Evolutionary conservation across 1,140 invertebrate species (phyloP), one percentile per base, ranked within the genome.

Genomic region (Cherax quadricarinatus): DNA sequence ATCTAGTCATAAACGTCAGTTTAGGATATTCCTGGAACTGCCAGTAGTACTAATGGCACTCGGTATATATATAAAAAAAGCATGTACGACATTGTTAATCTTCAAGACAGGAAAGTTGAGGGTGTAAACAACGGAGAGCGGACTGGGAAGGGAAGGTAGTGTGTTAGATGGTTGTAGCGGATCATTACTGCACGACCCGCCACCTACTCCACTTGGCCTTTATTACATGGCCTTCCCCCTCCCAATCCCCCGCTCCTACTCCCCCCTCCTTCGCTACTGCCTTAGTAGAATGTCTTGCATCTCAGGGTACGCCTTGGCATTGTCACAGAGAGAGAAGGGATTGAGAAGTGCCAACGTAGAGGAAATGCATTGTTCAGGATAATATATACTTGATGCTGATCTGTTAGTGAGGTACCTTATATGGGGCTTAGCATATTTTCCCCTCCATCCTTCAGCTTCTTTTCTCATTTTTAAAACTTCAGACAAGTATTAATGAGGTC

Each of bases 151-250:
- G 24, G 70, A 75, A 21, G 70, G 70, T 21, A n/a, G 70, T 16
- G 21, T 9, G 70, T 21, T 75, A 30, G n/a, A 5, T 75, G 70
- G 70, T n/a, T 30, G 5, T 18, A 18, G 24, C n/a, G 24, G 7
- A 75, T 75, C 70, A 75, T 75, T 75, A 75, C 70, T 10, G 9
- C n/a, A 24, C 70, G 21, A 9, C 70, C n/a, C 66, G 66, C n/a
- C 70, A 75, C 70, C n/a, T 70, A 70, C 66, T 70, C 70, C 70
- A 75, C 70, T 75, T 30, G 16, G 70, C 70, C n/a, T 24, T 75
- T 75, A 75, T 75, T 75, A 75, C 70, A 30, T 75, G 7, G 6
- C n/a, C 70, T 75, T n/a, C 66, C 10, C 18, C 66, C 24, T 24
- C 30, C 2, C 30, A 41, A 41, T 1, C 30, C 30, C 30, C 30